Evolutionary conservation across 2,888 invertebrate species (phyloP).

Genomic region (Scaptomyza parva): DNA sequence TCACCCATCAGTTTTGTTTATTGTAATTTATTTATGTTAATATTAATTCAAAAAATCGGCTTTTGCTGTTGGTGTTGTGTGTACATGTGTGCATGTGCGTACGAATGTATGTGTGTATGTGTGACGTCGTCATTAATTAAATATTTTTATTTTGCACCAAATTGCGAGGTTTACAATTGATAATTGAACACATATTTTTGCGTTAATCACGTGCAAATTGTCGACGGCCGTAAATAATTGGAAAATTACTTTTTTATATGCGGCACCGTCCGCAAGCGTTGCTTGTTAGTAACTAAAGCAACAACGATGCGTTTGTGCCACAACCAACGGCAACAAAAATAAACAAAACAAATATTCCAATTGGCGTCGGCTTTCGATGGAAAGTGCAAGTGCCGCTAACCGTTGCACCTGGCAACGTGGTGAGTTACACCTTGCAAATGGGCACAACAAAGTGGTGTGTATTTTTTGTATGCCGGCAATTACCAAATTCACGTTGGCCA

Average conservation of each 20-base stretch:
- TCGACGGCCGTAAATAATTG: constrained; percentile 48
- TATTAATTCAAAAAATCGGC: constrained; percentile 46
- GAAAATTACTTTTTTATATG: constrained; percentile 56
- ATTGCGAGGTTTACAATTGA: constrained; percentile 53
- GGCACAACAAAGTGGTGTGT: constrained; percentile 36
- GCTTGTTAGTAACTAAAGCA: constrained; percentile 75
- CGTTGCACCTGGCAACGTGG: constrained; percentile 45
- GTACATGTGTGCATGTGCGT: constrained; percentile 3
- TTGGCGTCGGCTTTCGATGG: constrained; percentile 64
- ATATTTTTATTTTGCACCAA: constrained; percentile 35
- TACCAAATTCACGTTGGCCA: constrained; percentile 68
- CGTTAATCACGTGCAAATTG: constrained; percentile 67
- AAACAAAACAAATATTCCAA: constrained; percentile 25
- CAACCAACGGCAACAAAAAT: constrained; percentile 55
- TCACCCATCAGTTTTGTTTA: constrained; percentile 15
- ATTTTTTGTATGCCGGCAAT: constrained; percentile 23
- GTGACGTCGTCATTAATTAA: constrained; percentile 29
- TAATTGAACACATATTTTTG: constrained; percentile 66
- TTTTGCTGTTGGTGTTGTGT: constrained; percentile 16
- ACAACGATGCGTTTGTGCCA: constrained; percentile 46
- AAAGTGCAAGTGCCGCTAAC: constrained; percentile 70
- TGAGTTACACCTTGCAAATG: constrained; percentile 51
- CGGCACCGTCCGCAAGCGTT: constrained; percentile 33
- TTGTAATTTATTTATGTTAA: constrained; percentile 49
- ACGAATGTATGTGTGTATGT: constrained; percentile 3